Base-by-base conservation (phyloP, 2,888 invertebrate species). In the Andrena chrysosceles region DNA sequence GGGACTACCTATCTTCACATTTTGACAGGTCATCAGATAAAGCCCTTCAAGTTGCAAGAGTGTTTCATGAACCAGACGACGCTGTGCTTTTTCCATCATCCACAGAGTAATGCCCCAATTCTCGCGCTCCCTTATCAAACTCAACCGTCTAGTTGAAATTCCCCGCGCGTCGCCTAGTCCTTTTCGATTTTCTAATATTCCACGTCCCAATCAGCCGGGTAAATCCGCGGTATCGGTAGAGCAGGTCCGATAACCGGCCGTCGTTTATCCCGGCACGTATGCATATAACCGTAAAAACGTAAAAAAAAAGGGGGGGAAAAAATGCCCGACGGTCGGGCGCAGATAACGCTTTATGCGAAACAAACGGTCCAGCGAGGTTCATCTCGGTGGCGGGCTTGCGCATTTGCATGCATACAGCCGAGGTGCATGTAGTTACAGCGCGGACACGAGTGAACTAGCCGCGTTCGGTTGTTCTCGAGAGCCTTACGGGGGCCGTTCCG, bases 261-360 rank as follows among this genome's bases (percentile, higher is more conserved):
- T 84, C 83, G 76, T 71, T 66, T 79, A 80, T 60, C 67, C 81
- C 20, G 20, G 83, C 87, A 85, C 90, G 88, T 89, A 85, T 85
- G 86, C 84, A 81, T 85, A 87, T 89, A 89, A 90, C 89, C 86
- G 81, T 92, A 91, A 92, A 88, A 91, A 91, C 89, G 87, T 84
- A 56, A 56, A 56, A 56, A 56, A 56, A 56, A 42, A 3, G 1
- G 0, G 13, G 42, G 16, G 83, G 87, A 88, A 89, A 90, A 86
- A 83, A 75, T 33, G 78, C 71, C 67, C 66, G 42, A 66, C 69
- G 83, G 85, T 73, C 71, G 69, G 74, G 64, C 60, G 70, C 76
- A 79, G 88, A 91, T 88, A 90, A 87, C 89, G 85, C 77, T 87
- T 89, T 86, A 86, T 84, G 80, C 81, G 80, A 84, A 87, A 86